These are phyloP conservation scores for Okamejei kenojei DNA, from an alignment of 2,797 vertebrate species.

Conservation along the genomic window DNA sequence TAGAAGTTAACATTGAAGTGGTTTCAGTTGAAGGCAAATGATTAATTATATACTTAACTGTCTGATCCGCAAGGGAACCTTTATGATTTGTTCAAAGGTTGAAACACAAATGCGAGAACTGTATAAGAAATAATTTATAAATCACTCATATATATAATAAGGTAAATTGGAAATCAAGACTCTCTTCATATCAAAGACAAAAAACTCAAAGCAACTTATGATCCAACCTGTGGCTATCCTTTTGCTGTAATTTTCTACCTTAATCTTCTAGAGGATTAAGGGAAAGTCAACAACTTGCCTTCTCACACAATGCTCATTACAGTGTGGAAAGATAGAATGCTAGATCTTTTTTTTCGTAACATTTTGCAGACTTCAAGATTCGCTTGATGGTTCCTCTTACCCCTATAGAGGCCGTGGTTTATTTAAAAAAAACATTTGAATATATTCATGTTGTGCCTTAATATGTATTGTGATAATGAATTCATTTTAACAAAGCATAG, in stretches of 20 bases:
- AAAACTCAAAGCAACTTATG: background rate
- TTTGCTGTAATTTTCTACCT: background rate
- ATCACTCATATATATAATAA: background rate
- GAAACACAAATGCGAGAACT: background rate
- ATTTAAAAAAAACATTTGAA: background rate
- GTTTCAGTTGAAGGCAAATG: background rate
- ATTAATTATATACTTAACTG: background rate
- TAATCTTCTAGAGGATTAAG: background rate
- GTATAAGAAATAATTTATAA: background rate
- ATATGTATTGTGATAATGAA: background rate
- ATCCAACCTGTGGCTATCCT: background rate
- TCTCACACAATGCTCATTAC: background rate
- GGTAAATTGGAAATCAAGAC: background rate
- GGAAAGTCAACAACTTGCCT: background rate
- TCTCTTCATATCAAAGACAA: background rate
- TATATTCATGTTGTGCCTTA: background rate
- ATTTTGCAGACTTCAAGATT: background rate
- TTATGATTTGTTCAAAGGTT: background rate
- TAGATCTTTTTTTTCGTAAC: background rate
- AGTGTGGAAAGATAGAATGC: background rate
- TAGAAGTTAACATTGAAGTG: background rate
- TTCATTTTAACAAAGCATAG: background rate
- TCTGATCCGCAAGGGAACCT: background rate
- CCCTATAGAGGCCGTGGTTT: background rate
- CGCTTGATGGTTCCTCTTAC: too few species aligned